Base-by-base conservation (phyloP, 2,888 invertebrate genomes). In the Cyaniris semiargus region DNA sequence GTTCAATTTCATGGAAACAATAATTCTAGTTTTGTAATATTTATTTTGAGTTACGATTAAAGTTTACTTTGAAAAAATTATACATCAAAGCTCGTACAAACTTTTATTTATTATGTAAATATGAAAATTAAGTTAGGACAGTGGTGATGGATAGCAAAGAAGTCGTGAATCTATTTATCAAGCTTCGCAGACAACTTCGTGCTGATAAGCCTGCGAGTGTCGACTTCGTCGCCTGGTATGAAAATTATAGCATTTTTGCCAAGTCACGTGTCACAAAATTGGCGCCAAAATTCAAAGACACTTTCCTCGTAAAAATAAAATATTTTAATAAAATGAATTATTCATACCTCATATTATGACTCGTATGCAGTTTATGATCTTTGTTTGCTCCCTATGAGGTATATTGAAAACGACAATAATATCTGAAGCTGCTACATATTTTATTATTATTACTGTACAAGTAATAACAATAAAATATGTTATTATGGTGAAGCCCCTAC, bases 141-240 rank as follows among this genome's bases (percentile, higher is more conserved):
- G 0, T 27, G 15, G 27, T 66, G 66, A 66, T 66, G 27, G 66
- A 66, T 66, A 15, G 6, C 27, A 13, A 18, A 66, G 15, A 31
- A 18, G 27, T 66, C 13, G 27, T 66, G 18, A 66, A 31, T 66
- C 27, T 66, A 66, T 66, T 66, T 31, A 66, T 66, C 66, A 66
- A 27, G 15, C 66, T 66, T 31, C 4, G 15, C 66, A 66, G 66
- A 60, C 60, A 66, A 66, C 60, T 58, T 58, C 58, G 8, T 31
- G 3, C 66, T 31, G 6, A 31, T 66, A 27, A 7, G 66, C 13
- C 27, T 66, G 66, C 27, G 27, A 66, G 27, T n/a, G n/a, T n/a
- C n/a, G n/a, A 66, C 66, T 27, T 66, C 21, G 58, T 66, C 21
- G 66, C 27, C 66, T 66, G 27, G 13, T 27, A 31, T 66, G 6